Evolutionary conservation across 1,140 invertebrate species (phyloP).

Genomic region (Drosophila suzukii): DNA sequence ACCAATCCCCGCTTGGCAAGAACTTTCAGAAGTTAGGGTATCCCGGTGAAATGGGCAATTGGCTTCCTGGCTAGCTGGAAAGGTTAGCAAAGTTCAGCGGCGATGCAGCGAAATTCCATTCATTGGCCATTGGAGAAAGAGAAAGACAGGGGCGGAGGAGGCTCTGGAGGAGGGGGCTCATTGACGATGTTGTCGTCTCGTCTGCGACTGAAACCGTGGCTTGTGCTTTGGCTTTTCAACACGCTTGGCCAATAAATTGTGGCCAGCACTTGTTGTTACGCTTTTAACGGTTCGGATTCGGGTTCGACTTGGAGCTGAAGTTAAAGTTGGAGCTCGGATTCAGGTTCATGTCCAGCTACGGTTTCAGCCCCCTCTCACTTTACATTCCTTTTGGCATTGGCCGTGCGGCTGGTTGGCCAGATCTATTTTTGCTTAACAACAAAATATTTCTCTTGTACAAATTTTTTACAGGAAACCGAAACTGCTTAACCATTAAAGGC

Average conservation of each 20-base stretch:
- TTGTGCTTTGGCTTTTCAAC: conserved; percentile 74
- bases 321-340: conserved; percentile 19
- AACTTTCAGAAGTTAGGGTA: conserved; percentile 36
- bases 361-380: conserved; percentile 61
- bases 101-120: conserved; percentile 68
- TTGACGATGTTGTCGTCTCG: conserved; percentile 65
- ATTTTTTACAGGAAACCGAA: conserved; percentile 76
- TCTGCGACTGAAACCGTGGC: conserved; percentile 34
- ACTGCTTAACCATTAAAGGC: conserved; percentile 74
- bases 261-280: conserved; percentile 80
- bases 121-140: conserved; percentile 54
- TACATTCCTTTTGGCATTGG: conserved; percentile 78
- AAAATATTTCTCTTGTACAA: conserved; percentile 76
- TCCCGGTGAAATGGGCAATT: conserved; percentile 56
- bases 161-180: conserved; percentile 40
- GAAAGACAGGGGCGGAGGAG: conserved; percentile 8
- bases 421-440: conserved; percentile 81
- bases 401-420: conserved; percentile 39
- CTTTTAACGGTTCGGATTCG: conserved; percentile 68
- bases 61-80: conserved; percentile 71
- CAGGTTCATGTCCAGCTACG: conserved; percentile 51
- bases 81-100: conserved; percentile 75
- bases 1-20: neutral
- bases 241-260: conserved; percentile 80
- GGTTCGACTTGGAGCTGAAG: conserved; percentile 2